Conservation (phyloP, 2,888 invertebrate genomes). For the Hyppa rectilinea region DNA sequence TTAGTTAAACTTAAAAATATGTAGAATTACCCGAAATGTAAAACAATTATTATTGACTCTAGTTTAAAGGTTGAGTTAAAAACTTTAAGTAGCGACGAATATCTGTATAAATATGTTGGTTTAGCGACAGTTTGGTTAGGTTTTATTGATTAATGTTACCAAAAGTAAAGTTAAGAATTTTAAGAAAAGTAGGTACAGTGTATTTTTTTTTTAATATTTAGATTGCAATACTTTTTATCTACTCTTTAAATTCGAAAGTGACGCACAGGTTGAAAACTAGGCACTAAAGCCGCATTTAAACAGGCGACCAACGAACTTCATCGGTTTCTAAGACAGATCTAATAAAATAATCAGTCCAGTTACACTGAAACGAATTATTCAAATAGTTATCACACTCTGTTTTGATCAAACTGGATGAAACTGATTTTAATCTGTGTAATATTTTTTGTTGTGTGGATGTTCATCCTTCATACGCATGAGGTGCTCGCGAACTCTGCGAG, state of each 20-base stretch:
- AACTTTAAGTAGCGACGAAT: no score
- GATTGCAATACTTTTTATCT: no score
- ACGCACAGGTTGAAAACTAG: not conserved
- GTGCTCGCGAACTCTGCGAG: constrained; percentile 55
- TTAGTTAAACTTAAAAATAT: not conserved
- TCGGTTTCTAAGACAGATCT: not conserved
- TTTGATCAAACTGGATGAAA: constrained; percentile 3
- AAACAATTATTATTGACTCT: not conserved
- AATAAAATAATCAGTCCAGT: not conserved
- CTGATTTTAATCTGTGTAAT: no score
- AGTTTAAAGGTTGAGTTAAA: not conserved
- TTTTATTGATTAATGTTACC: no score
- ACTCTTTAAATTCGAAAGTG: not conserved
- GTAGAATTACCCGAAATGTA: constrained; percentile 2
- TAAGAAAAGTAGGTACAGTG: constrained; percentile 1
- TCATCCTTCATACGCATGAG: constrained; percentile 38
- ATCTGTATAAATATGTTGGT: no score
- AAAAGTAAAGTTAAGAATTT: no score
- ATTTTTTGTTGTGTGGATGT: constrained; percentile 32
- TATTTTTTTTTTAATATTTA: no score
- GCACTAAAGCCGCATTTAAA: not conserved
- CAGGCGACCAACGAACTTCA: not conserved
- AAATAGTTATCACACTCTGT: constrained; percentile 1
- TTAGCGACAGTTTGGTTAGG: no score
- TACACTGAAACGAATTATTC: not conserved